Conservation (phyloP, 2,113 vertebrate genomes). For the Neotoma lepida region DNA sequence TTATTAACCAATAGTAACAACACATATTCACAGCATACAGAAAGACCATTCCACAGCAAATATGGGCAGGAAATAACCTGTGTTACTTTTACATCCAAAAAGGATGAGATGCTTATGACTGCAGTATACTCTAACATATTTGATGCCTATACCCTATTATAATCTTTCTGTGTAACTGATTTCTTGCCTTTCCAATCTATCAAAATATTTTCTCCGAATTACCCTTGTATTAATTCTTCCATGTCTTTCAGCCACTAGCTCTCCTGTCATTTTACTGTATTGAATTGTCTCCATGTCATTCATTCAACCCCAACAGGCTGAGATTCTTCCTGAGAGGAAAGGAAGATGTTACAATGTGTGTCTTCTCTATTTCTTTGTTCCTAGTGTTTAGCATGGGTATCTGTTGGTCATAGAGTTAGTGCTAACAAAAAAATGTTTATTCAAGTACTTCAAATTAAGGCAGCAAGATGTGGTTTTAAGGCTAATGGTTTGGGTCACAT, state of each 20-base stretch:
- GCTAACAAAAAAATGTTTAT: background rate
- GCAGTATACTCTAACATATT: background rate
- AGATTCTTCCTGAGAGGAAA: background rate
- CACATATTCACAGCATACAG: too few species aligned
- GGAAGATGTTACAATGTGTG: background rate
- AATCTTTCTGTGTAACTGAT: background rate
- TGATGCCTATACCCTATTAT: background rate
- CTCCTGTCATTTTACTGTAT: background rate
- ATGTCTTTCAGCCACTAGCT: background rate
- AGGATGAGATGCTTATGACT: background rate
- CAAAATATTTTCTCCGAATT: slow-evolving; percentile 28
- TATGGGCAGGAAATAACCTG: background rate
- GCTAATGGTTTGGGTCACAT: background rate
- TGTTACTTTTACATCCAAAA: background rate
- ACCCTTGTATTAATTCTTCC: background rate
- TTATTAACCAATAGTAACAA: too few species aligned
- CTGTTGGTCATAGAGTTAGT: background rate
- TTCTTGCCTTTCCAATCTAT: background rate
- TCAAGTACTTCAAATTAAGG: background rate
- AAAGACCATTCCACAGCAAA: too few species aligned
- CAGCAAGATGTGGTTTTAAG: background rate
- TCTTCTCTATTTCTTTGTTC: background rate
- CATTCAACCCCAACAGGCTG: background rate
- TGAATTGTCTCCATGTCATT: background rate
- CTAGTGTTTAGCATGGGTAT: background rate